A percentile compares a stretch with the other conserved stretches of the same genome.
Conservation (phyloP, 2,797 vertebrate species). For the Poeciliopsis presidionis region DNA sequence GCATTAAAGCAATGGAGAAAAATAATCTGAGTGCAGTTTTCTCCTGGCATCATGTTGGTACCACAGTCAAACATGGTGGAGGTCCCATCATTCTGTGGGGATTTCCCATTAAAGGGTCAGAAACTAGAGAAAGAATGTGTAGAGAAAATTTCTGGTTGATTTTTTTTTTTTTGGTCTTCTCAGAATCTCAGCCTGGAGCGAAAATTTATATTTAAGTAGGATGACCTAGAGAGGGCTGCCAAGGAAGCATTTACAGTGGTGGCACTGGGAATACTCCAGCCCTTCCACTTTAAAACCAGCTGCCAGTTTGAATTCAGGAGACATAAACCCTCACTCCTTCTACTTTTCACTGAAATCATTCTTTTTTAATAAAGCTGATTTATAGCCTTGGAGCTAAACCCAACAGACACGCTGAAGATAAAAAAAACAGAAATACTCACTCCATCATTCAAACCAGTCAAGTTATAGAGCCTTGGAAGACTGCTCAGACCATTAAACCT, state of each 20-base stretch:
- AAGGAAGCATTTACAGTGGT: neutral
- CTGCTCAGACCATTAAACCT: neutral
- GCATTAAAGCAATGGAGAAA: neutral
- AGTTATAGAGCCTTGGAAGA: neutral
- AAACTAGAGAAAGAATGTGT: neutral
- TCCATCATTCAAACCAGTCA: neutral
- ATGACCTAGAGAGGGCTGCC: neutral
- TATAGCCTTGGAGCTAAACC: neutral
- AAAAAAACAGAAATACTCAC: neutral
- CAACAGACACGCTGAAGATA: neutral
- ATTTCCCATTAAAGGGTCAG: neutral
- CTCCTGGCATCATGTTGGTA: neutral
- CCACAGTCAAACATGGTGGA: neutral
- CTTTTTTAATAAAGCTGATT: neutral
- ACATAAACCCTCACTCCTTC: neutral
- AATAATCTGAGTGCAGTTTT: neutral
- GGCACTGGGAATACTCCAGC: neutral
- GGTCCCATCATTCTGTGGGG: neutral
- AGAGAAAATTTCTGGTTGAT: neutral
- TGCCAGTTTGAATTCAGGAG: neutral
- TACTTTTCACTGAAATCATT: neutral
- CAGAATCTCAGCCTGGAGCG: neutral
- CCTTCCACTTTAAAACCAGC: neutral
- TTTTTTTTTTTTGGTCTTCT: neutral
- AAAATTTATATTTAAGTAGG: neutral